Base-by-base conservation (phyloP, 2,797 vertebrate genomes). In the Buceros bicornis region DNA sequence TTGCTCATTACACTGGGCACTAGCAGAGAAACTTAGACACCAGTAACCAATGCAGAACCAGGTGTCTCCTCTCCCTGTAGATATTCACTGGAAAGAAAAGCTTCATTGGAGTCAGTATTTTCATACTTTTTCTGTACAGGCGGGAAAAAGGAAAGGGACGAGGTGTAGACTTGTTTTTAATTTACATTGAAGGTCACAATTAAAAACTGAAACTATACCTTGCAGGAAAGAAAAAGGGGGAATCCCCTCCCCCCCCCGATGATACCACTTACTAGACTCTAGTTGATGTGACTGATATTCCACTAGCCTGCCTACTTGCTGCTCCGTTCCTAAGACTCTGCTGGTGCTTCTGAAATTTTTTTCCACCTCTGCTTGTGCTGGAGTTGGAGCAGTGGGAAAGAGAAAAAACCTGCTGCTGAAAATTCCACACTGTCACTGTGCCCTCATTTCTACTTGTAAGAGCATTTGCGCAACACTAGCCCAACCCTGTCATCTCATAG, bases 21-120 rank as follows among this genome's bases (percentile, higher is more conserved):
- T 29, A 40, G 10, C 42, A 92, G 25, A 83, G 45, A 64, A 71
- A 89, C 43, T 67, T 67, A 29, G 8, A 77, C 33, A 83, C 3
- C 28, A 56, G 9, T 31, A 35, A 43, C 29, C 12, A 10, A 4
- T 0, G 1, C 17, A 71, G 47, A 71, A 60, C 1, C 3, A 5
- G 22, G 13, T 74, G 28, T 89, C 25, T 45, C 16, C 51, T 58
- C 11, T 54, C 54, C 24, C 26, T 47, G 62, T 26, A 80, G 79
- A 77, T 51, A 58, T 9, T 57, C 31, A 61, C 35, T 40, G 28
- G 10, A 31, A 19, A 10, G 33, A 87, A 89, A 90, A 76, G 6
- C 21, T 62, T 19, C 15, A 65, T 9, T 50, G 14, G 33, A 77
- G 53, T 64, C 18, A 28, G 2, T 31, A 20, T 57, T 85, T 82